Evolutionary conservation across 2,113 vertebrate genomes (phyloP).

Genomic region (Leptocoma aspasia): DNA sequence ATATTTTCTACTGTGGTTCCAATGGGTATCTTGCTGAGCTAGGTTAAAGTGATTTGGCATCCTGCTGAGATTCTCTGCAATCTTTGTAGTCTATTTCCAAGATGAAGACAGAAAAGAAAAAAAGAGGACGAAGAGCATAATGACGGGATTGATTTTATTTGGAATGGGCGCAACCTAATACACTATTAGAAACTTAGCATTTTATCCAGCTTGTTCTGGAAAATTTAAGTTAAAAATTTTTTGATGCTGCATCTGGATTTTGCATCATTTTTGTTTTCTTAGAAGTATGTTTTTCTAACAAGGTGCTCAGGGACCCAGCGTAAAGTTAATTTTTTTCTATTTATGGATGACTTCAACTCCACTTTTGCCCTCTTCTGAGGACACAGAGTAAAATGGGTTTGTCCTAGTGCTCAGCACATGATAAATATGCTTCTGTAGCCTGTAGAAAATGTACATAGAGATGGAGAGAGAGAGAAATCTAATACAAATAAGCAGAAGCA

Average conservation of each 20-base stretch:
- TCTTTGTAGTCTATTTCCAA: conserved; percentile 47
- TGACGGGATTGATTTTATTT: conserved; percentile 34
- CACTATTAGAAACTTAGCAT: not conserved
- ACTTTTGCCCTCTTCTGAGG: not conserved
- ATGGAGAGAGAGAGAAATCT: not conserved
- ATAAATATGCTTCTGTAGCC: not conserved
- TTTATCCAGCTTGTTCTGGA: not conserved
- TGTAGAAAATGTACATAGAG: not conserved
- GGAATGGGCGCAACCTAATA: not conserved
- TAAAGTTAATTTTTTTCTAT: not conserved
- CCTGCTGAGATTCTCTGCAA: conserved; percentile 38
- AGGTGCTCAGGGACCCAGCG: not conserved
- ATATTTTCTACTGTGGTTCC: conserved; percentile 42
- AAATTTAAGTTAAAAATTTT: not conserved
- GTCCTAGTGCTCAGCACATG: not conserved
- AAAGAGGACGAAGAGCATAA: not conserved
- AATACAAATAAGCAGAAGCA: not conserved
- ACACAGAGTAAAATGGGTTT: not conserved
- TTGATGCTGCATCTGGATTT: not conserved
- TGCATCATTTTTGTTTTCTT: not conserved
- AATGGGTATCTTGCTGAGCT: conserved; percentile 46
- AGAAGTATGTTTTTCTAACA: not conserved
- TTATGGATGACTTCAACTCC: not conserved
- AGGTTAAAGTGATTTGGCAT: conserved; percentile 58
- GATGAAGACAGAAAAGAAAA: not conserved